phyloP scores from a whole-genome alignment of 2,888 invertebrate genomes.

The Andrena marginata region DNA sequence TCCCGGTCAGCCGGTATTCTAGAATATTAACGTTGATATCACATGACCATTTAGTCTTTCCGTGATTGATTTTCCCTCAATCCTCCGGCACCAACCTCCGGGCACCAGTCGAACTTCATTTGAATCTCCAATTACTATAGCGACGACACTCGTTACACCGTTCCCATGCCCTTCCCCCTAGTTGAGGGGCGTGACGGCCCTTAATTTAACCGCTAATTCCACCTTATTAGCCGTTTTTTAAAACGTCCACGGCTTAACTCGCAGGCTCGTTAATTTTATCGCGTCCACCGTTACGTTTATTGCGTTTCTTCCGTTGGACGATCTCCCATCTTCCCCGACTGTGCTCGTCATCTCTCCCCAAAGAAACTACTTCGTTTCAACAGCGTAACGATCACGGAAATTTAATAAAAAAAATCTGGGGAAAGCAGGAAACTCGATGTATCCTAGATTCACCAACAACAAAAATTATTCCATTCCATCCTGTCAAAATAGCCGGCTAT shows the following conservation, averaged over 20 bases:
- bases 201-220: neutral
- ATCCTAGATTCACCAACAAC: neutral
- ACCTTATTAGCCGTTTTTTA: neutral
- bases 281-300: neutral
- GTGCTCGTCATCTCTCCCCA: too few relatives aligned
- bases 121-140: neutral
- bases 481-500: too few relatives aligned
- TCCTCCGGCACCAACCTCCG: neutral
- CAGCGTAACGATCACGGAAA: too few relatives aligned
- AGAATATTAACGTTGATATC: slow-evolving; percentile 7
- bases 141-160: neutral
- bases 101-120: neutral
- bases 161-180: neutral
- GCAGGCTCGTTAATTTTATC: neutral
- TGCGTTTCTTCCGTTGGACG: too few relatives aligned
- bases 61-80: neutral
- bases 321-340: too few relatives aligned
- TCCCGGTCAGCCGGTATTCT: neutral
- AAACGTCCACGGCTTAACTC: too few relatives aligned
- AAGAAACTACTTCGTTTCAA: too few relatives aligned
- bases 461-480: neutral
- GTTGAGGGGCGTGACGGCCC: neutral
- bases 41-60: neutral
- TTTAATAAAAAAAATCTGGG: too few relatives aligned
- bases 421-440: too few relatives aligned